phyloP scores from a whole-genome alignment of 2,797 vertebrate genomes.

The Anabacerthia variegaticeps region DNA sequence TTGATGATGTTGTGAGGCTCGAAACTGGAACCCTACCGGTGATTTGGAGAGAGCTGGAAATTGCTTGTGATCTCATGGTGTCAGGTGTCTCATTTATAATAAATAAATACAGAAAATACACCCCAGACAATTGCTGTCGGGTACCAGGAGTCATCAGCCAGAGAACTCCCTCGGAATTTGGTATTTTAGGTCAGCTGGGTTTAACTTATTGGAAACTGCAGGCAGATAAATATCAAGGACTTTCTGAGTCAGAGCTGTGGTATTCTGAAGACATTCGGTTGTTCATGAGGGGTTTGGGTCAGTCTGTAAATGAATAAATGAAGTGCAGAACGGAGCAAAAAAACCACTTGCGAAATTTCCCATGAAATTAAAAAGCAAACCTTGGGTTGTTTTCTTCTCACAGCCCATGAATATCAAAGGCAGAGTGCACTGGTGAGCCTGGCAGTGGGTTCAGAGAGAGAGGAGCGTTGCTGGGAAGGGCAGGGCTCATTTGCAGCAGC shows the following conservation, averaged over 20 bases:
- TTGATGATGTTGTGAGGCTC: conserved; percentile 24
- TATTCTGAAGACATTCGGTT: not conserved
- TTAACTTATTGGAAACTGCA: conserved; percentile 41
- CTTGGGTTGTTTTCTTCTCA: not conserved
- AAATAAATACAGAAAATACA: conserved; percentile 46
- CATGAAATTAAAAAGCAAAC: conserved; percentile 51
- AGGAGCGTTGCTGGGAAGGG: not conserved
- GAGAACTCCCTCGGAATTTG: conserved; percentile 20
- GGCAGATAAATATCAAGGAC: conserved; percentile 51
- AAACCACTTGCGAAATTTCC: conserved; percentile 23
- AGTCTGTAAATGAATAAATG: conserved; percentile 14
- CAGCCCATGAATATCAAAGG: conserved; percentile 18
- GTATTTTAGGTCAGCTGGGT: conserved; percentile 22
- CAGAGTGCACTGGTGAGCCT: not conserved
- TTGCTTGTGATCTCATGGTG: conserved; percentile 52
- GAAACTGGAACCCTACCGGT: not conserved
- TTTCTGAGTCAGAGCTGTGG: conserved; percentile 28
- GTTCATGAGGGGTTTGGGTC: conserved; percentile 8
- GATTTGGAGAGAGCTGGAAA: conserved; percentile 56
- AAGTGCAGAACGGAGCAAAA: not conserved
- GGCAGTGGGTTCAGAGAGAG: not conserved
- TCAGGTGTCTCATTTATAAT: conserved; percentile 52
- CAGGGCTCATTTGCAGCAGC: not conserved
- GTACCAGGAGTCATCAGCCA: not conserved
- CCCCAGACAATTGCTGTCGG: conserved; percentile 11